These are phyloP conservation scores for Aleiodes leptofemur DNA, from an alignment of 2,888 invertebrate genomes.

Conservation along the genomic window DNA sequence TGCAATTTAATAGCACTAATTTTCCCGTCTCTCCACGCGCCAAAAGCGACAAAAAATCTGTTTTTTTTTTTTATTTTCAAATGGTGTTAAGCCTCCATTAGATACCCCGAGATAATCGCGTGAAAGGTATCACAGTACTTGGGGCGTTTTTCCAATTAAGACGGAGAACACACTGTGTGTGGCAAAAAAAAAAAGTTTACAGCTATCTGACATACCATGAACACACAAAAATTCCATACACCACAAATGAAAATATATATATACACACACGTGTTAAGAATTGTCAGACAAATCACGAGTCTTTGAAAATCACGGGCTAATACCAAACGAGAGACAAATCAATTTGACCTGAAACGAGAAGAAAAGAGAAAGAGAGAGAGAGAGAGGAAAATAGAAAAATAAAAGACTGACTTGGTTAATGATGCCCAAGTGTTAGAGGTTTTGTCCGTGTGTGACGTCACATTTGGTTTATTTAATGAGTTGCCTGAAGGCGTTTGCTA, in stretches of 20 bases:
- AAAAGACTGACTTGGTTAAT: not conserved
- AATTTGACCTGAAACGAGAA: constrained; percentile 26
- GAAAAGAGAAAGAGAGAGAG: not conserved
- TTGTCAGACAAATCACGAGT: constrained; percentile 14
- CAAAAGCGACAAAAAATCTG: not conserved
- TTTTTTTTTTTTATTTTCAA: constrained; percentile 19
- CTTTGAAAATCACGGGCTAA: constrained; percentile 43
- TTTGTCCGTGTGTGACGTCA: constrained; percentile 4
- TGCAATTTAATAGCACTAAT: not conserved
- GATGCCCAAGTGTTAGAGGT: not conserved
- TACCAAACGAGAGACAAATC: constrained; percentile 1
- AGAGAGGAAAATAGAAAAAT: not conserved
- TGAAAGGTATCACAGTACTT: constrained; percentile 68
- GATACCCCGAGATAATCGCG: constrained; percentile 56
- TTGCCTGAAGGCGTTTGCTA: constrained; percentile 33
- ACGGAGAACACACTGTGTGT: constrained; percentile 40
- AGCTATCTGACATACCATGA: constrained; percentile 13
- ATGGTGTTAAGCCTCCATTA: constrained; percentile 30
- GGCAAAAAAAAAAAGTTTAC: not conserved
- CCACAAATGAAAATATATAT: not conserved
- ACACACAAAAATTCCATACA: constrained; percentile 44
- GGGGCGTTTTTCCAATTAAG: constrained; percentile 64
- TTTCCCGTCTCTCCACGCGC: not conserved
- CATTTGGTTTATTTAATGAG: constrained; percentile 27
- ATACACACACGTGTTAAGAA: too few species aligned